phyloP scores from a whole-genome alignment of 1,140 invertebrate species.

The Reticulitermes speratus region DNA sequence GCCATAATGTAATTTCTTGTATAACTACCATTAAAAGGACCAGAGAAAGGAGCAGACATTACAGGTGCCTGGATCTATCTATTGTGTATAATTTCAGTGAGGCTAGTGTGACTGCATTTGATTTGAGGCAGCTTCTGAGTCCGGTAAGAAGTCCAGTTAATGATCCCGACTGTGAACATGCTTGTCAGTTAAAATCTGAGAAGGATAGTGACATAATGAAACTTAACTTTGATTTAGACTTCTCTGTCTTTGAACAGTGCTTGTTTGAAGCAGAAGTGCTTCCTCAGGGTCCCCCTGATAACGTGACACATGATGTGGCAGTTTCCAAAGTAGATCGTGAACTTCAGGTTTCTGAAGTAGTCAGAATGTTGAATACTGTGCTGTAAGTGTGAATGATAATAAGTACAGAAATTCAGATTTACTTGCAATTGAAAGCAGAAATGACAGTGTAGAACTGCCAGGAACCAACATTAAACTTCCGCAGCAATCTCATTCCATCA shows the following conservation, averaged over 20 bases:
- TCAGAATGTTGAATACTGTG: too few relatives aligned
- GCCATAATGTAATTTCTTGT: not conserved
- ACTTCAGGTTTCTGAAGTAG: too few relatives aligned
- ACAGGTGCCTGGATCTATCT: not conserved
- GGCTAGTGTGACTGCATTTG: not conserved
- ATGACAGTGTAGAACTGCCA: too few relatives aligned
- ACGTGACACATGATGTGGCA: too few relatives aligned
- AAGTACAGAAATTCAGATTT: too few relatives aligned
- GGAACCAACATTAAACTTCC: too few relatives aligned
- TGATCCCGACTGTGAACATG: not conserved
- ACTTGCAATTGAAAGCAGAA: too few relatives aligned
- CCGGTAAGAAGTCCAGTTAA: not conserved
- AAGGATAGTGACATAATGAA: not conserved
- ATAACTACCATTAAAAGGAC: not conserved
- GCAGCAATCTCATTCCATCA: too few relatives aligned
- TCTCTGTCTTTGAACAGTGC: not conserved
- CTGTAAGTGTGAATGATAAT: too few relatives aligned
- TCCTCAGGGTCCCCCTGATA: too few relatives aligned
- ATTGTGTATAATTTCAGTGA: not conserved
- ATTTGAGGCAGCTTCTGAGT: not conserved
- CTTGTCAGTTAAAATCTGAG: not conserved
- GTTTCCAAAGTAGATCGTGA: too few relatives aligned
- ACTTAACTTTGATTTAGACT: not conserved
- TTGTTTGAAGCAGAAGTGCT: not conserved
- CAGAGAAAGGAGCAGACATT: not conserved